Evolutionary conservation across 1,140 invertebrate species (phyloP).

Genomic region (Zaprionus camerounensis): DNA sequence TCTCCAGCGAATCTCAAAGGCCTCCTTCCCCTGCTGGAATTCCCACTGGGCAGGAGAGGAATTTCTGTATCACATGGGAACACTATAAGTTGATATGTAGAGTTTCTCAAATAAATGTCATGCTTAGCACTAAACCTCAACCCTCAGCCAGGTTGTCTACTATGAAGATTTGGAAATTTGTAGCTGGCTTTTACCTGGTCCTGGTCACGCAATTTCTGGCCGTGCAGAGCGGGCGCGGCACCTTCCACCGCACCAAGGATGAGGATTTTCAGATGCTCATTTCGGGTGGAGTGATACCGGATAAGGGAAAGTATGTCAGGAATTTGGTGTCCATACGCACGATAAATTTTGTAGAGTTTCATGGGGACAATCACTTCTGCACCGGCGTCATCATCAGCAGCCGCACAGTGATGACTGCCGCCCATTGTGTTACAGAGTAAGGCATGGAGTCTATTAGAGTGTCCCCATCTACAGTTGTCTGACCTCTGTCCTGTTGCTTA

Average conservation of each 20-base stretch:
- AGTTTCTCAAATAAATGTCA: conserved; percentile 33
- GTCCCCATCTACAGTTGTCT: too few relatives aligned
- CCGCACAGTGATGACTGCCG: conserved; percentile 52
- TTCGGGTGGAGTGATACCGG: conserved; percentile 39
- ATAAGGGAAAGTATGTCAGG: neutral
- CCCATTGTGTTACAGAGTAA: conserved; percentile 66
- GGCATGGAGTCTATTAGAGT: too few relatives aligned
- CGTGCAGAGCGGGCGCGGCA: conserved; percentile 19
- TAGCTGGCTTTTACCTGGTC: neutral
- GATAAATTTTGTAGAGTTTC: conserved; percentile 19
- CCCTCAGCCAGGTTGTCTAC: neutral
- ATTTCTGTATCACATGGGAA: neutral
- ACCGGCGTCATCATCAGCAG: conserved; percentile 60
- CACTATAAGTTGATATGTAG: neutral
- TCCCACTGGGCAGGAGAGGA: neutral
- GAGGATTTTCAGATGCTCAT: conserved; percentile 60
- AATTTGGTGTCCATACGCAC: conserved; percentile 64
- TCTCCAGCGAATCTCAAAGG: conserved; percentile 4
- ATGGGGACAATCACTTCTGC: conserved; percentile 66
- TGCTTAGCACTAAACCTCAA: neutral
- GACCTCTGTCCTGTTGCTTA: neutral
- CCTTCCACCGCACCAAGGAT: conserved; percentile 37
- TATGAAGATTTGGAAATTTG: too few relatives aligned
- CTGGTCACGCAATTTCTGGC: neutral
- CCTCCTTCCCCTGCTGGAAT: too few relatives aligned